Base-by-base conservation (phyloP, 2,797 vertebrate genomes). In the Agapornis canus region DNA sequence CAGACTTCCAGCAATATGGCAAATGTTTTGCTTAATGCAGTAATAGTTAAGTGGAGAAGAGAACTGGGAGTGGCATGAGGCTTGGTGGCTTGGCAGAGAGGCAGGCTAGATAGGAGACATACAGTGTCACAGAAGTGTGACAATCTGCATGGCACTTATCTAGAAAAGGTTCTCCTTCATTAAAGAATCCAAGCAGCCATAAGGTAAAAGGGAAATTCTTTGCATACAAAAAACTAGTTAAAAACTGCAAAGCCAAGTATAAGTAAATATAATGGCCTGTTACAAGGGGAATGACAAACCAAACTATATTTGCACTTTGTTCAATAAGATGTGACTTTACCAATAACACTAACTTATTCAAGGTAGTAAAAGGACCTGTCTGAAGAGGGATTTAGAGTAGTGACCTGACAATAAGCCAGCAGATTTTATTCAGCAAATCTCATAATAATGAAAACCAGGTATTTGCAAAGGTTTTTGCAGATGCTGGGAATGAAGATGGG, bases 51-150 rank as follows among this genome's bases (percentile, higher is more conserved):
- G 32, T 9, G 4, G 31, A 92, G 13, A 35, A 87, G 6, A 80
- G 3, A 57, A 39, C 8, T 25, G 7, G 11, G 31, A 57, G 16
- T 13, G 25, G 10, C 10, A 21, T 19, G 23, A 85, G 40, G 23
- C 43, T 45, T 42, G 18, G 29, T 29, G 37, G 10, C 39, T 14
- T 48, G 52, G 69, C 81, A 10, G 20, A 87, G 5, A 86, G 14
- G 13, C 3, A 73, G 48, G 22, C 48, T 35, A 40, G 7, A 10
- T 2, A 65, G 22, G 19, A 79, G 29, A 70, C 27, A 37, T 1
- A 27, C 0, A 1, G 23, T 5, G 6, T 22, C 61, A 73, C 17
- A 45, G 31, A 85, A 64, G 21, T 4, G 47, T 3, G 23, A 45
- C 59, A 69, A 22, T 15, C 70, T 69, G 42, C 42, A 39, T 5